Conservation (phyloP, 2,888 invertebrate genomes). For the Baccha elongata region DNA sequence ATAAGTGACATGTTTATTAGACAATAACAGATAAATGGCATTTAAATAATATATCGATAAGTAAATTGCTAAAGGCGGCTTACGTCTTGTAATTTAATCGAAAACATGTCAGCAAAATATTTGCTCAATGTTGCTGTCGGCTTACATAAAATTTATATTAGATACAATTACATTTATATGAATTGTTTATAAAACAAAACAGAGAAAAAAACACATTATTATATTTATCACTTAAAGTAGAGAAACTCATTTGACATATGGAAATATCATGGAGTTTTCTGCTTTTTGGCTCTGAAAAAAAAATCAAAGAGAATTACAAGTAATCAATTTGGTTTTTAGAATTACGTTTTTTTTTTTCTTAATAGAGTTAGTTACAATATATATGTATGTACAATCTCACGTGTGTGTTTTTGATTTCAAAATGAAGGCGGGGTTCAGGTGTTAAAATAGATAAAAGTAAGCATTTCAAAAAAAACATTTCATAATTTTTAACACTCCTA, state of each 20-base stretch:
- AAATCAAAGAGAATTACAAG: slow-evolving; percentile 68
- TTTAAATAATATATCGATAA: slow-evolving; percentile 50
- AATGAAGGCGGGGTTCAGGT: neutral
- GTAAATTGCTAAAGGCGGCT: slow-evolving; percentile 63
- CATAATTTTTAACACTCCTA: too few relatives aligned
- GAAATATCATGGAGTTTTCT: slow-evolving; percentile 71
- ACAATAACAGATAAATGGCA: slow-evolving; percentile 39
- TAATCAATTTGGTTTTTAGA: slow-evolving; percentile 32
- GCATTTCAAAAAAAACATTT: too few relatives aligned
- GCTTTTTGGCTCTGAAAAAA: slow-evolving; percentile 73
- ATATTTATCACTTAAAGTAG: slow-evolving; percentile 61
- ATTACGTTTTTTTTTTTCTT: slow-evolving; percentile 29
- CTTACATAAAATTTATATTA: slow-evolving; percentile 64
- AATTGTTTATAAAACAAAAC: slow-evolving; percentile 47
- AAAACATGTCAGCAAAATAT: slow-evolving; percentile 52
- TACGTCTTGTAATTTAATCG: slow-evolving; percentile 65
- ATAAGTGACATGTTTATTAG: slow-evolving; percentile 46
- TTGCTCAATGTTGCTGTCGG: slow-evolving; percentile 48
- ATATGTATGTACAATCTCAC: too few relatives aligned
- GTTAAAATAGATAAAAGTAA: too few relatives aligned
- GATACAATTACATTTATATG: slow-evolving; percentile 65
- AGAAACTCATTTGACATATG: slow-evolving; percentile 67
- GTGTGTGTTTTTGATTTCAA: neutral
- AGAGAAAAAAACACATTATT: slow-evolving; percentile 42
- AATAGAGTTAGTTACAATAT: slow-evolving; percentile 58